These are phyloP conservation scores for Bombus breviceps DNA, from an alignment of 1,140 invertebrate genomes.

Conservation along the genomic window DNA sequence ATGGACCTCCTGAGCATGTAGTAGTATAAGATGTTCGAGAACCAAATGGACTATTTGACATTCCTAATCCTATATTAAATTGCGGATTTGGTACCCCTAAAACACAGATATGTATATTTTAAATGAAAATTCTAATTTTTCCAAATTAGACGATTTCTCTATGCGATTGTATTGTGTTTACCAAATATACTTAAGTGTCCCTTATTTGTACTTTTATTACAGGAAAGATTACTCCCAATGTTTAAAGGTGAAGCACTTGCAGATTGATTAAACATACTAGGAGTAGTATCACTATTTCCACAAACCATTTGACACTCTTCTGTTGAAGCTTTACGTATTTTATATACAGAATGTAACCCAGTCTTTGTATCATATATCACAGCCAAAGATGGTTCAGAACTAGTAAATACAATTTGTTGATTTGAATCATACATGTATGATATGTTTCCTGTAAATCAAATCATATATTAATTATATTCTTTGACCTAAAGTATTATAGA, in stretches of 20 bases:
- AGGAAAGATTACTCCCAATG: conserved; percentile 67
- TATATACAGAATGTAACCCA: conserved; percentile 92
- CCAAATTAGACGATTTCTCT: not conserved
- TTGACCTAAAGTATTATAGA: not conserved
- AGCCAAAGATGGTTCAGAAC: conserved; percentile 86
- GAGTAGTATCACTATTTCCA: conserved; percentile 81
- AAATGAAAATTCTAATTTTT: conserved; percentile 4
- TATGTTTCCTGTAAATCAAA: conserved; percentile 72
- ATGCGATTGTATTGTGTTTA: conserved; percentile 35
- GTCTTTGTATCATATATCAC: conserved; percentile 90
- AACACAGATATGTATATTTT: conserved; percentile 20
- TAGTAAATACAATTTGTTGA: conserved; percentile 85
- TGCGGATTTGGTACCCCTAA: conserved; percentile 74
- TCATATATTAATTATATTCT: conserved; percentile 19
- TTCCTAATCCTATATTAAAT: conserved; percentile 66
- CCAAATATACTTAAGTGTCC: conserved; percentile 75
- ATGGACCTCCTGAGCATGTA: conserved; percentile 68
- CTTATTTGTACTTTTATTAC: conserved; percentile 72
- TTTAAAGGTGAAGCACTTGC: conserved; percentile 72
- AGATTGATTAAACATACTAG: conserved; percentile 82
- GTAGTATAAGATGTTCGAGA: conserved; percentile 78
- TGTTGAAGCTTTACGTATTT: conserved; percentile 88
- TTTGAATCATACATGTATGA: conserved; percentile 86
- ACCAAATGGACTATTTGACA: conserved; percentile 75
- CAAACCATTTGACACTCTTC: conserved; percentile 87